Evolutionary conservation across 1,140 invertebrate species (phyloP), one percentile per base, ranked within the genome.

Genomic region (Brachionus angularis): DNA sequence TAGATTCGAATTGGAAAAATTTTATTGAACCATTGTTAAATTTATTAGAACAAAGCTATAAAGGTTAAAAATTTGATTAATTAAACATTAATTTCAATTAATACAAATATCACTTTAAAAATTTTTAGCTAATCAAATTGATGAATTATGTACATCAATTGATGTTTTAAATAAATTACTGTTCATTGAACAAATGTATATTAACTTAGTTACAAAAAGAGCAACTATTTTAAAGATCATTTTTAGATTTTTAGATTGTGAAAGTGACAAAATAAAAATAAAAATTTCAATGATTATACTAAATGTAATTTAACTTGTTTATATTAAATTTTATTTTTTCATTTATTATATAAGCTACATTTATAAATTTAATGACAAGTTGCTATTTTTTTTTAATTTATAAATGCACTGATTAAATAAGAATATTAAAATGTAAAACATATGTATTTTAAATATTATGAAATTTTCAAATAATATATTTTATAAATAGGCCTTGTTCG

Each of bases 201-300:
- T 16, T 12, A 67, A 67, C 27, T 34, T 21, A 12, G 34, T 29
- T 5, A 18, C 62, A 16, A 67, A 67, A 34, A 39, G 47, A 18
- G 21, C 62, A 18, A 18, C 23, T 12, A 50, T 50, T 14, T 14
- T 67, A 10, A 67, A 67, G 18, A 31, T 50, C 3, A 23, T 67
- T 3, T 67, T 67, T 27, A 67, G 47, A 67, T 67, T 47, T 47
- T 25, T 67, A 0, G 62, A 67, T n/a, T 34, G 23, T 1, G 47
- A 67, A 25, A 67, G 31, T 50, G 62, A 67, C 16, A 46, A 18
- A 46, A 47, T 67, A 2, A 46, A 50, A 12, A 21, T 67, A 16
- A 67, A 67, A 67, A 67, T 50, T n/a, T 50, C 47, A 1, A 67
- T 10, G 44, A 47, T 47, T 21, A 67, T 67, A n/a, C 25, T 67